A percentile compares a stretch with the other conserved stretches of the same genome.
Conservation (phyloP, 2,113 vertebrate species). For the Eublepharis macularius region DNA sequence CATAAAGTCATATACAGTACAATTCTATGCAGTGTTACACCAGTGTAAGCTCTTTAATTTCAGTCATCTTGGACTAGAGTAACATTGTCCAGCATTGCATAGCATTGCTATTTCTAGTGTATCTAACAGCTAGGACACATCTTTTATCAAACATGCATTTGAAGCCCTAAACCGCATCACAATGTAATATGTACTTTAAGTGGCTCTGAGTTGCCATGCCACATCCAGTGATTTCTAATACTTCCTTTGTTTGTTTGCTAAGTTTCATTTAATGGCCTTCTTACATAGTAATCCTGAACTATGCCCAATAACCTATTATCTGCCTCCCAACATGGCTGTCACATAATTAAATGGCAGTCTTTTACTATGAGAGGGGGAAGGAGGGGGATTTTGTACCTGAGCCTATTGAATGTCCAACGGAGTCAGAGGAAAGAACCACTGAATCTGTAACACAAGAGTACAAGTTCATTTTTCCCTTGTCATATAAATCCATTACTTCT, state of each 20-base stretch:
- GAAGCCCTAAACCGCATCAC: not conserved
- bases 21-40: no score
- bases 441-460: constrained; percentile 98
- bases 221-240: not conserved
- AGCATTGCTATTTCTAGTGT: not conserved
- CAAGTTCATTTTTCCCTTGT: constrained; percentile 78
- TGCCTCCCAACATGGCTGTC: constrained; percentile 73
- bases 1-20: not conserved
- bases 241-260: not conserved
- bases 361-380: constrained; percentile 55
- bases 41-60: no score
- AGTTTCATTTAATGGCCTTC: not conserved
- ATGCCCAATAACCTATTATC: not conserved
- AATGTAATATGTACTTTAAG: not conserved
- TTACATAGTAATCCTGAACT: constrained; percentile 9
- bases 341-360: constrained; percentile 54
- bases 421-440: constrained; percentile 86
- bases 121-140: not conserved
- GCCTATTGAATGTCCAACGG: constrained; percentile 91
- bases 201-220: accelerated
- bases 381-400: constrained; percentile 87
- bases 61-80: no score
- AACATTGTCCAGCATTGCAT: no score
- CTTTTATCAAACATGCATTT: not conserved
- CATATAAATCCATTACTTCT: constrained; percentile 20